Percentiles rank a stretch among this genome's conserved stretches.
Conservation (phyloP, 1,140 invertebrate species). For the Tetraneura akinire region DNA sequence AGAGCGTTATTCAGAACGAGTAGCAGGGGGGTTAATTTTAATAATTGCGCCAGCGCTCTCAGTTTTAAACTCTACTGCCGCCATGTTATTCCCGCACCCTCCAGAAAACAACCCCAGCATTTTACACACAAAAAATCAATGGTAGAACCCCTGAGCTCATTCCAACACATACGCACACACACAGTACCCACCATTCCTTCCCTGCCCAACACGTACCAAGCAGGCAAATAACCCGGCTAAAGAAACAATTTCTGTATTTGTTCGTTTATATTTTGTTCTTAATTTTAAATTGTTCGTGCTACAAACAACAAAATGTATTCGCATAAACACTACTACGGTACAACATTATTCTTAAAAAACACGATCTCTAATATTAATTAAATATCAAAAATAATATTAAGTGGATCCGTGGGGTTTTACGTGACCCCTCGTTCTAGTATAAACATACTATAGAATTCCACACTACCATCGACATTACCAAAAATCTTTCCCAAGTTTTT, state of each 20-base stretch:
- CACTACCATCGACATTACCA: too few relatives aligned
- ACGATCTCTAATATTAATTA: too few relatives aligned
- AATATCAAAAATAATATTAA: too few relatives aligned
- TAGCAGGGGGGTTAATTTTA: conserved; percentile 45
- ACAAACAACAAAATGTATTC: too few relatives aligned
- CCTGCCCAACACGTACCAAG: neutral
- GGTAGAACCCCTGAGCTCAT: conserved; percentile 40
- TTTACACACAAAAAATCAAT: conserved; percentile 50
- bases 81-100: conserved; percentile 48
- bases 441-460: too few relatives aligned
- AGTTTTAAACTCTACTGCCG: conserved; percentile 47
- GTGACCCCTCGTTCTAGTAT: too few relatives aligned
- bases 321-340: too few relatives aligned
- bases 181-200: neutral
- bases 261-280: conserved; percentile 4
- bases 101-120: conserved; percentile 49
- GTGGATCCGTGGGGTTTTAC: too few relatives aligned
- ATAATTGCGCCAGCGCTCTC: conserved; percentile 51
- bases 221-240: conserved; percentile 14
- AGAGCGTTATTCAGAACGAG: neutral
- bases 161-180: conserved; percentile 36
- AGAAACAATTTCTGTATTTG: neutral
- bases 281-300: neutral
- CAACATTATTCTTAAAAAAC: too few relatives aligned
- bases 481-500: too few relatives aligned